These are phyloP conservation scores for Peribatodes rhomboidaria DNA, from an alignment of 2,888 invertebrate species.

Conservation along the genomic window DNA sequence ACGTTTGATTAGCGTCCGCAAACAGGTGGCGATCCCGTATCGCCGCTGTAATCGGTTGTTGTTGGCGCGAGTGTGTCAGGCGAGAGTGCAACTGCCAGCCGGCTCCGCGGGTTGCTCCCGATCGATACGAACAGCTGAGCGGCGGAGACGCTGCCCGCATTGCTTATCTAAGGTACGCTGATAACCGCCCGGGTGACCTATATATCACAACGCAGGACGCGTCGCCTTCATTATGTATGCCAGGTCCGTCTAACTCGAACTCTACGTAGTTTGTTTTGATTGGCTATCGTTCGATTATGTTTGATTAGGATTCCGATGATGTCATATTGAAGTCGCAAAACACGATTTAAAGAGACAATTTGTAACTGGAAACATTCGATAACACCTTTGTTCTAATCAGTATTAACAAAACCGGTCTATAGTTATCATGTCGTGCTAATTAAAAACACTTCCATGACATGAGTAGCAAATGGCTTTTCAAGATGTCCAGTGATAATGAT, in stretches of 20 bases:
- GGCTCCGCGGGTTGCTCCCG: constrained; percentile 55
- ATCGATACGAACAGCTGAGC: constrained; percentile 80
- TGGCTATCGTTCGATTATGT: constrained; percentile 27
- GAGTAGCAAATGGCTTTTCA: constrained; percentile 21
- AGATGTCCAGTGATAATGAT: constrained; percentile 17
- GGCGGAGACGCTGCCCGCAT: constrained; percentile 62
- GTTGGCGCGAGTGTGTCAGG: constrained; percentile 66
- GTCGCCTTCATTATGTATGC: constrained; percentile 40
- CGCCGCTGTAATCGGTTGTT: constrained; percentile 73
- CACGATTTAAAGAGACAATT: constrained; percentile 6
- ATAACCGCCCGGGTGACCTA: constrained; percentile 59
- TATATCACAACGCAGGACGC: constrained; percentile 43
- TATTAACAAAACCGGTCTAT: constrained; percentile 7
- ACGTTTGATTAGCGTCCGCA: constrained; percentile 52
- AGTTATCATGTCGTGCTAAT: constrained; percentile 21
- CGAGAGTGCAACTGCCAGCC: constrained; percentile 61
- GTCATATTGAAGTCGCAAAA: constrained; percentile 21
- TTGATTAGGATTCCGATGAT: constrained; percentile 24
- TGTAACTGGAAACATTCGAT: constrained; percentile 3
- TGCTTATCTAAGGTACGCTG: constrained; percentile 69
- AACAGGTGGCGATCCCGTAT: constrained; percentile 75
- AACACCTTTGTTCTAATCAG: constrained; percentile 24
- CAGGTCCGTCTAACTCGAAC: constrained; percentile 35
- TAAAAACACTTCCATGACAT: constrained; percentile 19
- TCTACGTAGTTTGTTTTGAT: constrained; percentile 41